Evolutionary conservation across 2,888 invertebrate genomes (phyloP), one percentile per base, ranked within the genome.

Genomic region (Eutolmus rufibarbis): DNA sequence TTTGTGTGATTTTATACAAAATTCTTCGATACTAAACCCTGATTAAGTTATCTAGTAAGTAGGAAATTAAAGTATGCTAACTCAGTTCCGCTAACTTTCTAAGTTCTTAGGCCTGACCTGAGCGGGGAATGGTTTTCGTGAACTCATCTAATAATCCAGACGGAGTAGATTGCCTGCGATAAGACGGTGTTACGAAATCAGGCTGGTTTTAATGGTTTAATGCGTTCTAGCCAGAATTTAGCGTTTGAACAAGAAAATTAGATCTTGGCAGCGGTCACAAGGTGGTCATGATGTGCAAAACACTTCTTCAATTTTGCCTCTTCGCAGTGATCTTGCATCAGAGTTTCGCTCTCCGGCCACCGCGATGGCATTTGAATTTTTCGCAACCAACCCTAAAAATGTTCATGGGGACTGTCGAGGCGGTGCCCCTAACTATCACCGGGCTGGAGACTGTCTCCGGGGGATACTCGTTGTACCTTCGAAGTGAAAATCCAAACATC

Each of bases 361-460:
- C 85, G 16, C 43, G 40, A 77, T 86, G 86, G 86, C 76, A 86
- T 12, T 34, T 74, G 9, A 77, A 34, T 31, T 86, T 86, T 37
- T 51, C 77, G 7, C 5, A 56, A 9, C 16, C 86, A 14, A 77
- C 5, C 4, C 23, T 77, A 5, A 37, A 86, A 3, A 89, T 95
- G 3, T 92, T 93, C 89, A 95, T 95, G 94, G 92, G 93, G 46
- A 92, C 93, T 16, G 91, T 91, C 37, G 88, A 90, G 3, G 92
- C 91, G 37, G 91, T 94, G 81, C 90, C 93, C 86, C 92, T 95
- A 51, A 90, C 90, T 84, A 90, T 94, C 2, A 88, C 89, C 76
- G 93, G 93, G 92, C 89, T 91, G 89, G 77, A 86, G n/a, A 86
- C 31, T 5, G 37, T 31, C 4, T 12, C 74, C 5, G 85, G 56